Evolutionary conservation across 2,797 vertebrate genomes (phyloP).

Genomic region (Distichodus sexfasciatus): DNA sequence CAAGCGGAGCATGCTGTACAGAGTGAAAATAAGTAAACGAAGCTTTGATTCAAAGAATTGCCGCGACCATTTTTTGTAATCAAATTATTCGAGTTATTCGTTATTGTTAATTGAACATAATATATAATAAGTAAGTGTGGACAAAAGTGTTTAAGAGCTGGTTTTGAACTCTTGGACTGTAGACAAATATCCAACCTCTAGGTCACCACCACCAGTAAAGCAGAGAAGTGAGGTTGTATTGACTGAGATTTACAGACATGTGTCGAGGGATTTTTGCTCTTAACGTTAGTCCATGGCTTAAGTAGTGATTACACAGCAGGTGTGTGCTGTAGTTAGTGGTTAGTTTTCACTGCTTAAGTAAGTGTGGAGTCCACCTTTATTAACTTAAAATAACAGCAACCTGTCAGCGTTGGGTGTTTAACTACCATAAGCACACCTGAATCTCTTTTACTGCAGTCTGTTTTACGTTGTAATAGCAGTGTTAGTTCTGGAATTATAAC

Average conservation of each 20-base stretch:
- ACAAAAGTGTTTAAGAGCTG: too few species aligned
- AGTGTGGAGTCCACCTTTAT: conserved; percentile 8
- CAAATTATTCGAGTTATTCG: too few species aligned
- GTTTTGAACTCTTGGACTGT: too few species aligned
- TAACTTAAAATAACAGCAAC: neutral
- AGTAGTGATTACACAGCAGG: conserved; percentile 32
- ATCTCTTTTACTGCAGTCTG: neutral
- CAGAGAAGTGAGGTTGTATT: too few species aligned
- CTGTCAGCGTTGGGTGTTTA: neutral
- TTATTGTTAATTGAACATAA: too few species aligned
- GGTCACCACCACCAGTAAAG: too few species aligned
- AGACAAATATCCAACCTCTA: too few species aligned
- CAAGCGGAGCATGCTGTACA: too few species aligned
- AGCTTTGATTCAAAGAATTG: too few species aligned
- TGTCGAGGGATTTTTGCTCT: conserved; percentile 7
- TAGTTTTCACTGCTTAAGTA: conserved; percentile 21
- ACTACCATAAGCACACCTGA: neutral
- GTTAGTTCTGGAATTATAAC: conserved; percentile 16
- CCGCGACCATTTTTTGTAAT: too few species aligned
- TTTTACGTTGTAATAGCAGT: conserved; percentile 6
- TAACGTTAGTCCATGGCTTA: neutral
- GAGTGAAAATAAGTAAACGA: too few species aligned
- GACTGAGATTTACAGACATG: neutral
- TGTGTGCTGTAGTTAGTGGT: conserved; percentile 6
- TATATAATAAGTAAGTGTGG: too few species aligned